Evolutionary conservation across 2,888 invertebrate genomes (phyloP), one percentile per base, ranked within the genome.

Genomic region (Balanococcus diminutus): DNA sequence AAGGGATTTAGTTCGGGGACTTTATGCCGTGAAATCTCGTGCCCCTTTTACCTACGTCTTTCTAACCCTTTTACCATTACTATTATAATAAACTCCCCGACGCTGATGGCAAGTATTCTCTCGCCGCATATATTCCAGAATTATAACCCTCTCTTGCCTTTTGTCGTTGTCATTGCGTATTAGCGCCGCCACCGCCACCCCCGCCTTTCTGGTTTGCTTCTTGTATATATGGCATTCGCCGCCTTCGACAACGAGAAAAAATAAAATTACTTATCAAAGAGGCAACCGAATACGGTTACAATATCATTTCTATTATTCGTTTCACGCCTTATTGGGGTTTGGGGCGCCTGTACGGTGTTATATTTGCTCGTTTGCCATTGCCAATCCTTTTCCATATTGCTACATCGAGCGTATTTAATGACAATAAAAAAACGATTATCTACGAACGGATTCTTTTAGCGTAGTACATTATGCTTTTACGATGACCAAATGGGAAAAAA

Each of bases 1-100:
- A 85, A 85, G 85, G 85, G 85, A 85, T 85, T 85, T 85, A 85
- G 85, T 85, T 85, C 72, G 85, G 85, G 85, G 85, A 85, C 85
- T 85, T 79, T 75, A 85, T 46, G 85, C 85, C 85, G 85, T 85
- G 85, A 85, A 85, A 85, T 85, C 85, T 85, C 79, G 31, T 82
- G 83, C 83, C 83, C 83, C 83, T 61, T 83, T 61, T 79, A 79
- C 61, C 83, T 83, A 83, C 61, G 36, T 83, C 16, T 56, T 83
- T 83, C 56, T 83, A 83, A 83, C 83, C 83, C 83, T 83, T 83
- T 83, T 83, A 83, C 83, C 83, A 83, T 83, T 83, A 83, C 83
- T 46, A 61, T 83, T 83, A 83, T 83, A 83, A 83, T 83, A 84
- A 72, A 84, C 84, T 72, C 84, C 22, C 84, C 75, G 72, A 85